Evolutionary conservation across 2,113 vertebrate genomes (phyloP).

Genomic region (Pomatorhinus ruficollis): DNA sequence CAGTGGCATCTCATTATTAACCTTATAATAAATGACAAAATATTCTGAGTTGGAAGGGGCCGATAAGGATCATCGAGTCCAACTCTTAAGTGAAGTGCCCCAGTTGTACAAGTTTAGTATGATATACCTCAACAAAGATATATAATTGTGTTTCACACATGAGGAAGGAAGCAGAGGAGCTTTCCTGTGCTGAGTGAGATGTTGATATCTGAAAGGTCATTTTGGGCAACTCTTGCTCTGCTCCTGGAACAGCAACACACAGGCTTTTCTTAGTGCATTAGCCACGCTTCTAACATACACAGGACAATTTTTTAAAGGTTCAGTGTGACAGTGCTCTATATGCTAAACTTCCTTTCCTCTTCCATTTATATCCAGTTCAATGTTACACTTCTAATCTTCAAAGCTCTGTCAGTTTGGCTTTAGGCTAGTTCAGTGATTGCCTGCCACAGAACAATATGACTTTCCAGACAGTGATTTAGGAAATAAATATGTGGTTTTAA

Average conservation of each 20-base stretch:
- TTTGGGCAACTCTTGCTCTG: neutral
- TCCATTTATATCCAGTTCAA: constrained; percentile 15
- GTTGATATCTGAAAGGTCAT: neutral
- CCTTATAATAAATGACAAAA: neutral
- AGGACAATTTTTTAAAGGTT: neutral
- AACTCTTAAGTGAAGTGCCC: neutral
- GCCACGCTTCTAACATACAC: neutral
- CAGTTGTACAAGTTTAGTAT: neutral
- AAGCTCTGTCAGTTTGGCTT: constrained; percentile 8
- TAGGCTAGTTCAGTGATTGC: constrained; percentile 2
- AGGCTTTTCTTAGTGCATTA: neutral
- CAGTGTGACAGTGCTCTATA: neutral
- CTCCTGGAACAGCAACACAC: neutral
- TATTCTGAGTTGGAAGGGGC: neutral
- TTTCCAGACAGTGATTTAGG: neutral
- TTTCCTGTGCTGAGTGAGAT: neutral
- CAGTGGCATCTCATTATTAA: neutral
- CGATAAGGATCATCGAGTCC: fast-evolving
- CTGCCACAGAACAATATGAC: neutral
- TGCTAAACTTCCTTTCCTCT: neutral
- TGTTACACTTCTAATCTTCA: constrained; percentile 40
- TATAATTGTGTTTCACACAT: neutral
- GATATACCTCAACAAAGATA: neutral
- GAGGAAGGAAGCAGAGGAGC: neutral
- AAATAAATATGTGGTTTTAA: neutral